Conservation (phyloP, 2,797 vertebrate genomes). For the Acrocephalus scirpaceus region DNA sequence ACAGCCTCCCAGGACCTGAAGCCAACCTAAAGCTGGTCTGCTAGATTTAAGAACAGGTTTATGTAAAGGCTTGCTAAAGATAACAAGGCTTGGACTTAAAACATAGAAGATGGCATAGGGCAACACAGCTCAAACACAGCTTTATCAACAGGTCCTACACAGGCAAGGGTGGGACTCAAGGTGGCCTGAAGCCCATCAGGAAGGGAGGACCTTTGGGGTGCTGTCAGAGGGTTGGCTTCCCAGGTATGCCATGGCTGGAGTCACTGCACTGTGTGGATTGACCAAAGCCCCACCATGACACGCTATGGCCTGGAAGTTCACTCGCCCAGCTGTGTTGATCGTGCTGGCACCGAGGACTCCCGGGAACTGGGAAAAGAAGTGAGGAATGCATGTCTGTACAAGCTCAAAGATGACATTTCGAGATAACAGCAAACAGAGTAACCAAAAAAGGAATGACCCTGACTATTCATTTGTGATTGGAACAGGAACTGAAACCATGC, state of each 20-base stretch:
- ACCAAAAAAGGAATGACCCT: background rate
- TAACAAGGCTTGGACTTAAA: background rate
- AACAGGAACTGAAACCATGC: background rate
- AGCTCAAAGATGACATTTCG: background rate
- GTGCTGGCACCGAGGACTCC: background rate
- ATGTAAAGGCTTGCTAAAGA: background rate
- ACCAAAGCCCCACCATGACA: background rate
- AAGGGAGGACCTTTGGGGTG: background rate
- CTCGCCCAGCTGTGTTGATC: background rate
- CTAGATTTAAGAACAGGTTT: background rate
- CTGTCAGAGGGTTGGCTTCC: background rate
- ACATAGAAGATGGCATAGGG: background rate
- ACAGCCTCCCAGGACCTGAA: background rate
- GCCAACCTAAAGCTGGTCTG: background rate
- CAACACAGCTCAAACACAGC: background rate
- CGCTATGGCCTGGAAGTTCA: background rate
- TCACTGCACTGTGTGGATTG: background rate
- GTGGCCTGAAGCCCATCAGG: background rate
- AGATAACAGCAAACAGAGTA: background rate
- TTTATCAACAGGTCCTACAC: background rate
- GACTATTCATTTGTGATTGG: background rate
- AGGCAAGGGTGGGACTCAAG: background rate
- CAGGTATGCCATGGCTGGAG: rapidly evolving
- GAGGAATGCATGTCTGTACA: background rate
- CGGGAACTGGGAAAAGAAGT: background rate